Conservation (phyloP, 1,140 invertebrate genomes). For the Saccostrea glomerata region DNA sequence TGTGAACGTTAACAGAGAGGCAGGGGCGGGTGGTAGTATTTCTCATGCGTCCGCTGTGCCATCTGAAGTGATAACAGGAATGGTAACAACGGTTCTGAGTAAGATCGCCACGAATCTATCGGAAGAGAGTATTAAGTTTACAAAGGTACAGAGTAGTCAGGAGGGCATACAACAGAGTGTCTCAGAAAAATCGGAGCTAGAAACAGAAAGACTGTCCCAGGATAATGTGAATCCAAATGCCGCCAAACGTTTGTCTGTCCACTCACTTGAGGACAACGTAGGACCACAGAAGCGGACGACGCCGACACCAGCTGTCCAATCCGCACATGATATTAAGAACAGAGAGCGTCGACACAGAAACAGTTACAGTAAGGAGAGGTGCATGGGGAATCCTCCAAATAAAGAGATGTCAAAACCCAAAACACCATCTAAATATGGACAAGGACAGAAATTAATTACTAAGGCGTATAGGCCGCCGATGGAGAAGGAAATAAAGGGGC, state of each 20-base stretch:
- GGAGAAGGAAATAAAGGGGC: neutral
- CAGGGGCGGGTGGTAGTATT: neutral
- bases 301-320: neutral
- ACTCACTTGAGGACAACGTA: neutral
- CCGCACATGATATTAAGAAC: neutral
- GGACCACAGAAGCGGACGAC: neutral
- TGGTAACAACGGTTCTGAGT: conserved; percentile 4
- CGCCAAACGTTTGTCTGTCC: neutral
- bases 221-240: conserved; percentile 32
- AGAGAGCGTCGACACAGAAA: neutral
- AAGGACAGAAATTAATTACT: neutral
- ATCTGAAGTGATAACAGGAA: conserved; percentile 3
- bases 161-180: neutral
- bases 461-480: neutral
- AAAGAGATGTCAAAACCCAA: neutral
- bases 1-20: neutral
- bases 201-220: neutral
- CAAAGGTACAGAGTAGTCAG: neutral
- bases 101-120: conserved; percentile 22
- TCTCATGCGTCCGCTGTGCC: neutral
- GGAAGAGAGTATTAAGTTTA: neutral
- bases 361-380: neutral
- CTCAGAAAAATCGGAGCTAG: neutral
- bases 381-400: neutral
- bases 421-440: neutral